phyloP scores from a whole-genome alignment of 2,797 vertebrate genomes.

The Trematomus bernacchii region DNA sequence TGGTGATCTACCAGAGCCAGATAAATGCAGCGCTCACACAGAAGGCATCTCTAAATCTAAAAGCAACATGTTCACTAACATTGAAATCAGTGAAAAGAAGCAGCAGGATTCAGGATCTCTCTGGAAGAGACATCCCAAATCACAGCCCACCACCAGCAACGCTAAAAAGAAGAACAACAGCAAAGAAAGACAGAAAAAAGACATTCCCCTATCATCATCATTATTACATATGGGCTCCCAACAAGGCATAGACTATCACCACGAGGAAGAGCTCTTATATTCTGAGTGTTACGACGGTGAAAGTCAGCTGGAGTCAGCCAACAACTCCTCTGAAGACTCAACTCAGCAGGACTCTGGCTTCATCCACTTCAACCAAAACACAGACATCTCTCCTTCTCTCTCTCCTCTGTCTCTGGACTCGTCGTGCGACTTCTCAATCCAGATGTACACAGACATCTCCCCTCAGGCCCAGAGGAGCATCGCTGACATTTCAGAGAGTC shows the following conservation, averaged over 20 bases:
- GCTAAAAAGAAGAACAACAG: conserved; percentile 28
- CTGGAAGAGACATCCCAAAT: conserved; percentile 51
- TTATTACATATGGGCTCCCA: conserved; percentile 25
- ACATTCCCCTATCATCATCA: conserved; percentile 14
- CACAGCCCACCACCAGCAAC: conserved; percentile 12
- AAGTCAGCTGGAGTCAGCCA: conserved; percentile 30
- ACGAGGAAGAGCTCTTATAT: conserved; percentile 21
- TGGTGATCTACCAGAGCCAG: conserved; percentile 27
- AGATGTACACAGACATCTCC: conserved; percentile 69
- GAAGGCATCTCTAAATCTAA: conserved; percentile 8
- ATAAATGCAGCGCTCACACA: not conserved
- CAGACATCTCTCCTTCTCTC: conserved; percentile 52
- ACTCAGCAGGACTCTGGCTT: conserved; percentile 33
- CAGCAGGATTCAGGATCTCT: conserved; percentile 41
- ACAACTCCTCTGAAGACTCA: conserved; percentile 43
- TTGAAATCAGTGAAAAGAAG: conserved; percentile 42
- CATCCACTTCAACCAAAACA: conserved; percentile 17
- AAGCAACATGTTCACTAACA: conserved; percentile 28
- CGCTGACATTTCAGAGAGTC: conserved; percentile 54
- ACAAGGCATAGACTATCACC: conserved; percentile 22
- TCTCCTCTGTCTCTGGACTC: conserved; percentile 76
- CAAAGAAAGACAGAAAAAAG: conserved; percentile 36
- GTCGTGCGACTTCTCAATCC: conserved; percentile 74
- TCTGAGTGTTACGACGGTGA: conserved; percentile 30
- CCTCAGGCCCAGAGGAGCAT: conserved; percentile 53